Percentiles rank a stretch among this genome's conserved stretches.
Evolutionary conservation across 2,888 invertebrate species (phyloP).

Genomic region (Caenorhabditis sp.): DNA sequence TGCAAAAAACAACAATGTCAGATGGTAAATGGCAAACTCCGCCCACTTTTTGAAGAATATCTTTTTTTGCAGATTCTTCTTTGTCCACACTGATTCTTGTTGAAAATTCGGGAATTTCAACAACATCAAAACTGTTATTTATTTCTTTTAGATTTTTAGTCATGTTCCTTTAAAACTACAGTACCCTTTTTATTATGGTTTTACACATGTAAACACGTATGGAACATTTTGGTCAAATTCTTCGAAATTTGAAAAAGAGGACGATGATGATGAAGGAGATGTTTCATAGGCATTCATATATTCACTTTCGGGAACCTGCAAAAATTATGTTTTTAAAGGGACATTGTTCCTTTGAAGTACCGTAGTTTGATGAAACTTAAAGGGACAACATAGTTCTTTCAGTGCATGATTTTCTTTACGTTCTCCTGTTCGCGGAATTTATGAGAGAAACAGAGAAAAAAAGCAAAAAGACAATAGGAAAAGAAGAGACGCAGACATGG

Average conservation of each 20-base stretch:
- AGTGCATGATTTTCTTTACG: too few relatives aligned
- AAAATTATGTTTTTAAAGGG: neutral
- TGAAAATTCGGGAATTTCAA: too few relatives aligned
- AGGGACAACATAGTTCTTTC: too few relatives aligned
- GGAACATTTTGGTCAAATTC: neutral
- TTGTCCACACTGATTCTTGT: too few relatives aligned
- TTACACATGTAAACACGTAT: neutral
- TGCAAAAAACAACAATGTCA: neutral
- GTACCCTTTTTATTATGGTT: neutral
- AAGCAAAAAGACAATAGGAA: too few relatives aligned
- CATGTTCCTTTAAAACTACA: too few relatives aligned
- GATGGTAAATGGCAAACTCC: neutral
- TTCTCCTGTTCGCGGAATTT: too few relatives aligned
- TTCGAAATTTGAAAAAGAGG: neutral
- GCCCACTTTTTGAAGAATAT: neutral
- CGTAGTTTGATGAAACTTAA: neutral
- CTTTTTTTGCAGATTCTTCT: neutral
- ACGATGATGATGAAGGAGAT: neutral
- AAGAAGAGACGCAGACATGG: too few relatives aligned
- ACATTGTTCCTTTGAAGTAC: neutral
- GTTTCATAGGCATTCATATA: slow-evolving; percentile 41
- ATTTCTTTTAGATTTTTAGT: neutral
- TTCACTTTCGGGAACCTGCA: slow-evolving; percentile 38
- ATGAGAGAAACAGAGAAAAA: too few relatives aligned
- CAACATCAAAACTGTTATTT: too few relatives aligned